Conservation (phyloP, 2,797 vertebrate genomes). For the Odontamblyopus lacepedii region DNA sequence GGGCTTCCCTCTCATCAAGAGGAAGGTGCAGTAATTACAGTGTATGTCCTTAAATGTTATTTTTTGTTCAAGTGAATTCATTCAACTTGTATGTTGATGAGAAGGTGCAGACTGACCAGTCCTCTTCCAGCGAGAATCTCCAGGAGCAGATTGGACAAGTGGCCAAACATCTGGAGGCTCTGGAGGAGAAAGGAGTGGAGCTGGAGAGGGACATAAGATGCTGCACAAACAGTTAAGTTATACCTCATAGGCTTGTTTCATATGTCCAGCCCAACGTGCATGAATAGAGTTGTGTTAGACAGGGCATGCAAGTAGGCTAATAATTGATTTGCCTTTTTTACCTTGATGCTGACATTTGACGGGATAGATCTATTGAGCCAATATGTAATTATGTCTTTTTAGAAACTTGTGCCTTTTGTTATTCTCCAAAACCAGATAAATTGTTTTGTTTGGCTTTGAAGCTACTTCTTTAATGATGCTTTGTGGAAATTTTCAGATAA, state of each 20-base stretch:
- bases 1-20: constrained; percentile 91
- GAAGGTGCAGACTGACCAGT: constrained; percentile 87
- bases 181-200: constrained; percentile 84
- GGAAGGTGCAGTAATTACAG: constrained; percentile 80
- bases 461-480: neutral
- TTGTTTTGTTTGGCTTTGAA: neutral
- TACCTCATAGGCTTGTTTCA: neutral
- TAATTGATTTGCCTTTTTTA: too few relatives aligned
- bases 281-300: neutral
- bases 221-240: constrained; percentile 71
- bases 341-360: neutral
- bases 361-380: neutral
- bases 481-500: constrained; percentile 70
- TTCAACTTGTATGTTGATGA: neutral
- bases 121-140: constrained; percentile 81
- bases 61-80: neutral
- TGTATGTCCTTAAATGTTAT: neutral
- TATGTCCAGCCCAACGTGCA: neutral
- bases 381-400: too few relatives aligned
- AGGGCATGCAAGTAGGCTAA: neutral
- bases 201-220: constrained; percentile 85
- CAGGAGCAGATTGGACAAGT: constrained; percentile 82
- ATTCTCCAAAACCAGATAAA: neutral
- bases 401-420: neutral
- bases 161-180: constrained; percentile 79